Base-by-base conservation (phyloP, 2,797 vertebrate species). In the Mycteria americana region DNA sequence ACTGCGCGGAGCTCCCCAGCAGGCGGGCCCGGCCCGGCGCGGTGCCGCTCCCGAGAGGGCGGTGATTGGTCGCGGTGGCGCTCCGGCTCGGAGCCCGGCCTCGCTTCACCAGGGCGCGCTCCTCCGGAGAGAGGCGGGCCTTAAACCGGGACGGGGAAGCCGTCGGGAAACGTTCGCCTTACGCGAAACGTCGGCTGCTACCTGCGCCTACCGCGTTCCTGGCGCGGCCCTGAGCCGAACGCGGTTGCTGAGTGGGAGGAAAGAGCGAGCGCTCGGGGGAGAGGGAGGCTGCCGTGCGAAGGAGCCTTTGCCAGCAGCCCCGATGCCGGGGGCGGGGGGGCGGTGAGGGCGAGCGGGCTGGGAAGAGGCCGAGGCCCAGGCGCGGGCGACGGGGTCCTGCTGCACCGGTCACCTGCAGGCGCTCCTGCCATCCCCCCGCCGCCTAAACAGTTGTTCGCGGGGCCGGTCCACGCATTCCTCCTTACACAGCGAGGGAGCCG, bases 361-460 rank as follows among this genome's bases (percentile, higher is more conserved):
- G 22, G 41, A 3, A n/a, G 16, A 21, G 19, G 18, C 11, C 8
- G 43, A 22, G 21, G 6, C 9, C 8, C 33, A 48, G 39, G 21
- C 33, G 31, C 2, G 64, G 14, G 30, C 13, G 4, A 10, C 11
- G 12, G 28, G 24, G 4, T 11, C 4, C 22, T 4, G 5, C 22
- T 3, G 1, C 12, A 2, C 2, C 2, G 15, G 6, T 2, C 18
- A 10, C 30, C 19, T 3, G 3, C 45, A 16, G 43, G 3, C 14
- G 9, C n/a, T 6, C 18, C 63, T 3, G 35, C 27, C 7, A 13
- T 35, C 19, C 3, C 7, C 5, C 12, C n/a, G 16, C 27, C 48
- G 4, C 48, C 18, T 19, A 23, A 21, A 17, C 17, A 13, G 27
- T 11, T 18, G 11, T 16, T 19, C 3, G 11, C 7, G 28, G 39